Base-by-base conservation (phyloP, 2,113 vertebrate species). In the Geococcyx californianus region DNA sequence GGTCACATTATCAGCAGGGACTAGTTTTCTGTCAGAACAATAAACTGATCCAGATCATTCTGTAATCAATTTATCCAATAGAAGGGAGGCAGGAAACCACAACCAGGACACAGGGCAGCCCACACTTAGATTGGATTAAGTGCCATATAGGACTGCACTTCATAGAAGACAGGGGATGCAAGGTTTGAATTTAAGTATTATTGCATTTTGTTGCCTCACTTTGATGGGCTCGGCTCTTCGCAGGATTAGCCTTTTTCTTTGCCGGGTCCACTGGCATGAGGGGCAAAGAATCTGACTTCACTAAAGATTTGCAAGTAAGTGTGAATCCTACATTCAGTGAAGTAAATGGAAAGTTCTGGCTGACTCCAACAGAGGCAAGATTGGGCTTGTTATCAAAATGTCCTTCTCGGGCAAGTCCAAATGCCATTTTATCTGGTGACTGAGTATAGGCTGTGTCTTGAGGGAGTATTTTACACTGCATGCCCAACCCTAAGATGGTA, bases 281-380 rank as follows among this genome's bases (percentile, higher is more conserved):
- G 54, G 89, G 74, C 67, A 79, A 89, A 87, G 84, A 79, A 93
- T 91, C 87, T 87, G 74, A 94, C 69, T 62, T 91, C 66, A 10
- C 60, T 69, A 15, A 82, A 70, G 87, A 89, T 78, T 73, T 94
- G 73, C 84, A 93, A 93, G 81, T 38, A 40, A 21, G 69, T 62
- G 66, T 47, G 74, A 87, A 95, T 72, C 58, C 78, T 66, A 74
- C 58, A 49, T 89, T 94, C 84, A 92, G 58, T n/a, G 60, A 68
- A 72, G 81, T 79, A 87, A 84, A 12, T 60, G 62, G 87, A 91
- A 94, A 85, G 49, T 87, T 91, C 66, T 82, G 55, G 62, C 82
- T 64, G 69, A 60, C 34, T 94, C 84, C 69, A 89, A 42, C 20
- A 76, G 62, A 87, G 36, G 67, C 4, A 16, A 90, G 85, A 95